Evolutionary conservation across 2,888 invertebrate species (phyloP), one percentile per base, ranked within the genome.

Genomic region (Rhamphomyia laevipes): DNA sequence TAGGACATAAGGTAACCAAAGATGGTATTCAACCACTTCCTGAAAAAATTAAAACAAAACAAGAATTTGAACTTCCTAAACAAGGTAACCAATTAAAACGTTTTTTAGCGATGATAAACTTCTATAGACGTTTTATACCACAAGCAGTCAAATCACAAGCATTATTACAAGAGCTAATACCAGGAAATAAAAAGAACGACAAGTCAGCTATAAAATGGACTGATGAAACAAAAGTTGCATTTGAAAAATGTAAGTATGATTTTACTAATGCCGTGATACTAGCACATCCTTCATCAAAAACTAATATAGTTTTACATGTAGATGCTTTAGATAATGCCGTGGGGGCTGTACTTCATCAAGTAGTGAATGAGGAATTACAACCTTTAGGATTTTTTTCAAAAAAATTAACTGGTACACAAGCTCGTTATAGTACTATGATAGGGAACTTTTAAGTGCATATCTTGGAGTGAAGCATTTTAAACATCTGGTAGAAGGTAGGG

Each of bases 61-160:
- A 10, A 16, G 41, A 58, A 0, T 62, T 57, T 23, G 47, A 58
- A 4, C 49, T 47, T 23, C 66, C 64, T 1, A 48, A 35, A 12
- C 63, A 59, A 1, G 58, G 59, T 1, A 58, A 58, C 21, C 51
- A 61, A 12, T 50, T 70, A 17, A 54, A 53, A 44, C 31, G 57
- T 5, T 66, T 64, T 51, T 43, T 67, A 1, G 64, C 63, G 1
- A 64, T 65, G 59, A 42, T 65, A 1, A 66, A 66, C 52, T 66
- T 64, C 52, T 66, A 66, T 40, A 49, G 63, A 2, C 49, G 60
- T 12, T 66, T 59, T 51, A 57, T 66, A 3, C 60, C 56, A 21
- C 40, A 51, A 13, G 53, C 55, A 4, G 52, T 47, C 1, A 40
- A 35, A 10, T 40, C 23, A 21, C 52, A 48, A 43, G n/a, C 35